These are phyloP conservation scores for Zelleria hepariella DNA, from an alignment of 2,888 invertebrate genomes.

Conservation along the genomic window DNA sequence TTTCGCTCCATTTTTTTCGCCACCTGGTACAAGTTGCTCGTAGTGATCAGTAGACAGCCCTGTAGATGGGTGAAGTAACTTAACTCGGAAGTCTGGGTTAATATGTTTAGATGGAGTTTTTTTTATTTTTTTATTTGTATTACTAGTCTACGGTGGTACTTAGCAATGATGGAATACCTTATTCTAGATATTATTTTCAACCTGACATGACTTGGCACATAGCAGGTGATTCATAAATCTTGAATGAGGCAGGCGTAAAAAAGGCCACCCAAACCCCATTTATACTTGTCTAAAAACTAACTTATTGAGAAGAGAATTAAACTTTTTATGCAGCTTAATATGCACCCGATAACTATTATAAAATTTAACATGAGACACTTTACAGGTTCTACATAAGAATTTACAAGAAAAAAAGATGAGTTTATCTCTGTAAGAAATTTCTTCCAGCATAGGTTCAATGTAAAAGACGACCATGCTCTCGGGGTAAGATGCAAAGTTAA, in stretches of 20 bases:
- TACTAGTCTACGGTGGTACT: not conserved
- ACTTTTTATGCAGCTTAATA: no score
- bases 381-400: not conserved
- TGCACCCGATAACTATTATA: no score
- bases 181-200: not conserved
- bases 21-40: no score
- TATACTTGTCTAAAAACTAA: no score
- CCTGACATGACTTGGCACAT: not conserved
- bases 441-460: not conserved
- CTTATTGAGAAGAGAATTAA: no score
- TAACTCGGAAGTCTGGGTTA: not conserved
- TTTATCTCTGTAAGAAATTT: not conserved
- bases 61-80: no score
- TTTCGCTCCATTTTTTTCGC: no score
- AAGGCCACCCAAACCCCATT: no score
- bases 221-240: not conserved
- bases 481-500: not conserved
- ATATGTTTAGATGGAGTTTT: not conserved
- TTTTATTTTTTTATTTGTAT: not conserved
- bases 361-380: no score
- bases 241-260: no score
- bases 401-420: not conserved
- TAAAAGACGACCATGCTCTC: not conserved
- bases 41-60: no score
- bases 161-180: not conserved